A percentile compares a stretch with the other conserved stretches of the same genome.
Evolutionary conservation across 2,113 vertebrate genomes (phyloP).

Genomic region (Hemicordylus capensis): DNA sequence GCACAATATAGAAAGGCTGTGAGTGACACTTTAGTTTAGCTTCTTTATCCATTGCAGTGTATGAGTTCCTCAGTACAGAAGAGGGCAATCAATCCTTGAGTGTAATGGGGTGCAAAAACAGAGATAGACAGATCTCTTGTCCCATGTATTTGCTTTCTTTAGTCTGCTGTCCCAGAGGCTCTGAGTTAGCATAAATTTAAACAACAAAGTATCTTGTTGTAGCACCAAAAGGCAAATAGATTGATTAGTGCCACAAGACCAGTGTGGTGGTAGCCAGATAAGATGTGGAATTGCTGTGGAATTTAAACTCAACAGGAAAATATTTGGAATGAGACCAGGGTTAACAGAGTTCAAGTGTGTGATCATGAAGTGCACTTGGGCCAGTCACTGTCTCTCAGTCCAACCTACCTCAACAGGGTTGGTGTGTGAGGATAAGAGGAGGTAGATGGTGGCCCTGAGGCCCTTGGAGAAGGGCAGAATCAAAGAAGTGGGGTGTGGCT

Average conservation of each 20-base stretch:
- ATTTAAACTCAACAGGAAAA: not conserved
- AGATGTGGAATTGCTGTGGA: no score
- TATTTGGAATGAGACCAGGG: not conserved
- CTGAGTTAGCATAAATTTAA: not conserved
- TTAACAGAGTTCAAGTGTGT: not conserved
- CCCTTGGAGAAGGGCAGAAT: no score
- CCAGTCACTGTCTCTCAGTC: not conserved
- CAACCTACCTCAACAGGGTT: no score
- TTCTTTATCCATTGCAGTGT: no score
- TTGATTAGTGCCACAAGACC: no score
- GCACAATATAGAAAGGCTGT: not conserved
- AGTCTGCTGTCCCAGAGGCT: not conserved
- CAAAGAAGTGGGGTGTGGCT: no score
- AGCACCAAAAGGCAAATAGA: not conserved
- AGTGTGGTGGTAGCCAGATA: no score
- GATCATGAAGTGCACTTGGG: not conserved
- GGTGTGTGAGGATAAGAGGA: no score
- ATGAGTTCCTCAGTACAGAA: not conserved
- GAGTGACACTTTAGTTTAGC: not conserved
- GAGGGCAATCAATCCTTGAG: not conserved
- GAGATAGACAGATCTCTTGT: no score
- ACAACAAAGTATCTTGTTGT: not conserved
- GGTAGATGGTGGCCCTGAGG: no score
- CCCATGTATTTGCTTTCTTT: no score
- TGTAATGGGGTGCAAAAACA: no score